Conservation (phyloP, 2,797 vertebrate species). For the Hoplostethus atlanticus region DNA sequence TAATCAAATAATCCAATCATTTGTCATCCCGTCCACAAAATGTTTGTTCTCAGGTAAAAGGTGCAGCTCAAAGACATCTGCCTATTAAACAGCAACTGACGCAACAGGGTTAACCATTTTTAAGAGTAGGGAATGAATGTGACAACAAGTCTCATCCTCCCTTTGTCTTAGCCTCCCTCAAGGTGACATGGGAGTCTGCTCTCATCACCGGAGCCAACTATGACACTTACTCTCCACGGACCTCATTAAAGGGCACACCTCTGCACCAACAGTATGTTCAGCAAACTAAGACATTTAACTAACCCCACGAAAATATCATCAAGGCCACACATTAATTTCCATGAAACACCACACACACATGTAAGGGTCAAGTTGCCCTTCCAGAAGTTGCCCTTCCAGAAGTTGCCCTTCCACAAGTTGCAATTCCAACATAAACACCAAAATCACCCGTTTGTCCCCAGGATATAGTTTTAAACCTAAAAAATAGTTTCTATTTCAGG, state of each 20-base stretch:
- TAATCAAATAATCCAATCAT: slow-evolving; percentile 4
- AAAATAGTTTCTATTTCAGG: too few relatives aligned
- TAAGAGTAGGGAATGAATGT: slow-evolving; percentile 57
- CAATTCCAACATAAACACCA: too few relatives aligned
- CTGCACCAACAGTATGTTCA: slow-evolving; percentile 73
- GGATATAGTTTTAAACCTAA: too few relatives aligned
- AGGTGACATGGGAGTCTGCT: slow-evolving; percentile 80
- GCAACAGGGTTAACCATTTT: slow-evolving; percentile 48
- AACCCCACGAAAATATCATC: slow-evolving; percentile 24
- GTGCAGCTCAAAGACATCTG: slow-evolving; percentile 29
- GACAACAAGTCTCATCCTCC: slow-evolving; percentile 71
- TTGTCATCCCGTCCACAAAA: slow-evolving; percentile 24
- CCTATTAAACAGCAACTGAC: slow-evolving; percentile 37
- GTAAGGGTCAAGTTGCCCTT: slow-evolving; percentile 51
- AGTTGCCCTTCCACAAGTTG: too few relatives aligned
- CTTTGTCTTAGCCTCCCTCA: slow-evolving; percentile 78
- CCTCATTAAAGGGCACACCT: slow-evolving; percentile 78
- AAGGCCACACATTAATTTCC: slow-evolving; percentile 32
- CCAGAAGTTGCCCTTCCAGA: slow-evolving; percentile 5
- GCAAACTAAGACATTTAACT: slow-evolving; percentile 73
- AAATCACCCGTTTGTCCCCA: too few relatives aligned
- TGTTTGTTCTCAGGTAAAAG: not conserved
- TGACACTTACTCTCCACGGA: slow-evolving; percentile 79
- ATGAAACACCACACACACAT: slow-evolving; percentile 61
- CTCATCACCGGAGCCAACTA: slow-evolving; percentile 67